Percentiles rank a stretch among this genome's conserved stretches.
Conservation (phyloP, 2,113 vertebrate species). For the Brachyistius frenatus region DNA sequence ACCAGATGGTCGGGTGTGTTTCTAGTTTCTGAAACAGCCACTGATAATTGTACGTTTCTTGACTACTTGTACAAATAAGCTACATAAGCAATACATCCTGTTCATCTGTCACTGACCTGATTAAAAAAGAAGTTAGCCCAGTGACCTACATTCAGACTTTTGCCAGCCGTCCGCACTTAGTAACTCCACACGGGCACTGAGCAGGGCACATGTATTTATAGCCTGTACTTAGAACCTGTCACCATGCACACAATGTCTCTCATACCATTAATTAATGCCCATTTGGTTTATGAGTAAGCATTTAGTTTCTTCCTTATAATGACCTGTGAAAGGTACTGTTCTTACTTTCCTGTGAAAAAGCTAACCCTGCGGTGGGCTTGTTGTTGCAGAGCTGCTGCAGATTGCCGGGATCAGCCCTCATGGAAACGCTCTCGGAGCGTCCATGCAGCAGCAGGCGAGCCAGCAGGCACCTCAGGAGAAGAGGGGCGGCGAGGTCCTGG, state of each 20-base stretch:
- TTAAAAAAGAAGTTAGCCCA: constrained; percentile 35
- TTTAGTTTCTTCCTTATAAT: neutral
- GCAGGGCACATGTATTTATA: constrained; percentile 51
- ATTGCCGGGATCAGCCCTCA: constrained; percentile 97
- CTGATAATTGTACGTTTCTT: neutral
- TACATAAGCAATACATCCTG: neutral
- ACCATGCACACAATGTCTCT: constrained; percentile 2
- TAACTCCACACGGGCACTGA: constrained; percentile 43
- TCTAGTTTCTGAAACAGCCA: neutral
- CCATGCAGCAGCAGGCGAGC: constrained; percentile 95
- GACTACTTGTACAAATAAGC: neutral
- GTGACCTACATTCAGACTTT: constrained; percentile 65
- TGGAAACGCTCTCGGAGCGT: constrained; percentile 95
- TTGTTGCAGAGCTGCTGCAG: constrained; percentile 92
- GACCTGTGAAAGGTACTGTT: neutral
- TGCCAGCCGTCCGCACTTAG: constrained; percentile 23
- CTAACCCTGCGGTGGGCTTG: constrained; percentile 11
- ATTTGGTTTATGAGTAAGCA: neutral
- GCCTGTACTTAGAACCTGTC: constrained; percentile 26
- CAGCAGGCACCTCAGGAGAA: constrained; percentile 94
- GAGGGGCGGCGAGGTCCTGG: constrained; percentile 94
- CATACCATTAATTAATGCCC: neutral
- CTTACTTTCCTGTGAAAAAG: neutral
- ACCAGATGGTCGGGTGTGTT: neutral
- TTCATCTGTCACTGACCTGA: constrained; percentile 20